Evolutionary conservation across 2,797 vertebrate genomes (phyloP), one percentile per base, ranked within the genome.

Genomic region (Semotilus atromaculatus): DNA sequence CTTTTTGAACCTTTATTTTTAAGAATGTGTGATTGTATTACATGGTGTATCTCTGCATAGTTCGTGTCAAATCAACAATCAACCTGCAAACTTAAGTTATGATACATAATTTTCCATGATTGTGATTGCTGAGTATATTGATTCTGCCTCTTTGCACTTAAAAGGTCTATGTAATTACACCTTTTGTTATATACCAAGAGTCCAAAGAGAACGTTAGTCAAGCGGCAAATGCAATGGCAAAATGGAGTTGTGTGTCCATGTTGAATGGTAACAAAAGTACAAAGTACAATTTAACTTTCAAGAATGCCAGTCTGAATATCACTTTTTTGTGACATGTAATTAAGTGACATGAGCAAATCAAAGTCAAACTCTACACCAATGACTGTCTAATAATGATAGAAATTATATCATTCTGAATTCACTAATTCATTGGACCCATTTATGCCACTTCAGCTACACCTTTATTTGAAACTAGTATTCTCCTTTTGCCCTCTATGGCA

Each of bases 21-120:
- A 14, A 62, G 5, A 62, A 29, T 29, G 13, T 16, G 26, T 58
- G 68, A 72, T 73, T 82, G 21, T 36, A 71, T 13, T 26, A 16
- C 10, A 82, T 18, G 13, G 13, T 80, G 36, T 29, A 58, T 62
- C 19, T 64, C 19, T 31, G 2, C 19, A 31, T 21, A 43, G 26
- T 45, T 34, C 29, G 19, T 48, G 58, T 48, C 11, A 51, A 80
- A 68, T 68, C 78, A 80, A 68, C 78, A 80, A 80, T 68, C 78
- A 68, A 53, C 62, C 31, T 51, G 38, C 29, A 45, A 67, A 26
- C 43, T 45, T 34, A 67, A 26, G 29, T 45, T 34, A n/a, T 43
- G 62, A 68, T 29, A 81, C 79, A 81, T 70, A 4, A 38, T 70
- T 38, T 70, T 40, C 66, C 34, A 36, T 81, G 79, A 55, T 81